phyloP scores from a whole-genome alignment of 2,113 vertebrate genomes.

The Glaucidium brasilianum region DNA sequence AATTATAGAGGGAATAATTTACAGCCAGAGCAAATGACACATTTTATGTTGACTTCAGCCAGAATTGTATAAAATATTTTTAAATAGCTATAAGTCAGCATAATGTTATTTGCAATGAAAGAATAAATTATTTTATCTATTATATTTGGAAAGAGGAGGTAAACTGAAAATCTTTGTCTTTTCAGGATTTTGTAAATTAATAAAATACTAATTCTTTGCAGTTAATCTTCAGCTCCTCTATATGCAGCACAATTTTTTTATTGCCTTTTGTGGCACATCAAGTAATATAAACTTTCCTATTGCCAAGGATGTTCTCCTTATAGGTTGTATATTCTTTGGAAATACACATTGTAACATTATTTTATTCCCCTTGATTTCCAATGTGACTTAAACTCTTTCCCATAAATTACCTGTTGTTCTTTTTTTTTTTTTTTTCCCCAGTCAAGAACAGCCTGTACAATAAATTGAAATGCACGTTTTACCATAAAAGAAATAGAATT shows the following conservation, averaged over 20 bases:
- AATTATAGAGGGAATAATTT: constrained; percentile 8
- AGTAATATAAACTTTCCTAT: background rate
- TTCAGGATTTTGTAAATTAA: constrained; percentile 9
- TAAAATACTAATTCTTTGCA: background rate
- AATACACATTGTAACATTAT: background rate
- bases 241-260: background rate
- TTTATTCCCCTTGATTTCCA: constrained; percentile 28
- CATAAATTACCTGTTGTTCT: background rate
- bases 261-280: constrained; percentile 12
- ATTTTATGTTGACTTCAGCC: background rate
- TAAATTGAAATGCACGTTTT: constrained; percentile 4
- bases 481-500: background rate
- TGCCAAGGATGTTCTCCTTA: background rate
- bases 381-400: background rate
- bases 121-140: background rate
- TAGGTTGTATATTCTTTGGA: background rate
- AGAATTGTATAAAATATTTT: background rate
- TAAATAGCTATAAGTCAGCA: background rate
- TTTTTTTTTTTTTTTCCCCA: background rate
- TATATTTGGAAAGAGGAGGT: background rate
- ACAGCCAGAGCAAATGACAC: background rate
- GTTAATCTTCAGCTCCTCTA: background rate
- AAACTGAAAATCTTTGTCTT: background rate
- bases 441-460: background rate
- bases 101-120: background rate